These are phyloP conservation scores for Antheraea mylitta DNA, from an alignment of 1,140 invertebrate species.

Conservation along the genomic window DNA sequence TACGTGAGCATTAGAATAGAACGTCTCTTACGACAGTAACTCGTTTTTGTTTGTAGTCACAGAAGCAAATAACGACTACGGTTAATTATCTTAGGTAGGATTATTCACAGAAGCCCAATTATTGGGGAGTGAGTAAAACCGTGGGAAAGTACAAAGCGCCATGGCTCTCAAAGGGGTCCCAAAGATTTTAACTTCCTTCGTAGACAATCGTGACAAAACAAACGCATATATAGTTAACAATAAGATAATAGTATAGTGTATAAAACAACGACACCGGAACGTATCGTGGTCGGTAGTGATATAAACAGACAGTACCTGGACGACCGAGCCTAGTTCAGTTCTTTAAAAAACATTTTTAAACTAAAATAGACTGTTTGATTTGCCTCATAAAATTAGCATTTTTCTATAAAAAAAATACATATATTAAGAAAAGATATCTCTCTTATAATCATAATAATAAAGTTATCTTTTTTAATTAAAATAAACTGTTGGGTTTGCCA, in stretches of 20 bases:
- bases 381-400: too few species aligned
- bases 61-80: slow-evolving; percentile 29
- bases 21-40: slow-evolving; percentile 54
- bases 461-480: too few species aligned
- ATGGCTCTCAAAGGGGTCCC: neutral
- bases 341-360: too few species aligned
- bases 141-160: slow-evolving; percentile 31
- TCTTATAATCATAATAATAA: too few species aligned
- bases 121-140: slow-evolving; percentile 25
- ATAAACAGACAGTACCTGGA: too few species aligned
- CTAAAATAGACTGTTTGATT: too few species aligned
- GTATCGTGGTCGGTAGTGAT: neutral
- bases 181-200: neutral
- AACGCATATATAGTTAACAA: slow-evolving; percentile 14
- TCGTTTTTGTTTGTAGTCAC: slow-evolving; percentile 46
- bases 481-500: too few species aligned
- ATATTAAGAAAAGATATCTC: too few species aligned
- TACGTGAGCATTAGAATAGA: slow-evolving; percentile 59
- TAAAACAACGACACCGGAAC: neutral
- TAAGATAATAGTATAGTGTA: slow-evolving; percentile 10
- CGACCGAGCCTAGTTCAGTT: too few species aligned
- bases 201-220: slow-evolving; percentile 2
- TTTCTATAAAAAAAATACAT: too few species aligned
- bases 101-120: slow-evolving; percentile 38
- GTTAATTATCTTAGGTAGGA: slow-evolving; percentile 36